phyloP scores from a whole-genome alignment of 2,797 vertebrate species.

The Prunella strophiata region DNA sequence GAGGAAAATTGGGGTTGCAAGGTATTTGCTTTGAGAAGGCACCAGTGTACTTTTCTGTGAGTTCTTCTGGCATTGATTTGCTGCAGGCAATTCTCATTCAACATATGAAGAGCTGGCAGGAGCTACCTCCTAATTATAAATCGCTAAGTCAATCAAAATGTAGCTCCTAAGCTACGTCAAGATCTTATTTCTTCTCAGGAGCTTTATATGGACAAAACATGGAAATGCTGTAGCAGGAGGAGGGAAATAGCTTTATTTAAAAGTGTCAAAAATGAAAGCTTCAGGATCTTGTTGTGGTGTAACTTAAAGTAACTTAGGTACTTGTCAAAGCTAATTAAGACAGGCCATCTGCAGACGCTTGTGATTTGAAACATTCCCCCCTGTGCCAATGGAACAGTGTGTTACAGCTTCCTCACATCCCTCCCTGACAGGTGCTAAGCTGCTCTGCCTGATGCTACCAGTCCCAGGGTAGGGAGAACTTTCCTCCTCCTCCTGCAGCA shows the following conservation, averaged over 20 bases:
- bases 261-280: constrained; percentile 33
- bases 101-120: neutral
- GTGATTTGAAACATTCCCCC: neutral
- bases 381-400: neutral
- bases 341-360: constrained; percentile 25
- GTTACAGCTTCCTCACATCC: neutral
- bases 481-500: neutral
- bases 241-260: constrained; percentile 18
- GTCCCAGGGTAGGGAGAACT: neutral
- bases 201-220: constrained; percentile 25
- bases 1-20: neutral
- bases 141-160: constrained; percentile 49
- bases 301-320: constrained; percentile 55
- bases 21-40: neutral
- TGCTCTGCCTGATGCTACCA: neutral
- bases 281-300: constrained; percentile 28
- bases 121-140: constrained; percentile 50
- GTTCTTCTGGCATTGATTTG: neutral
- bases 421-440: neutral
- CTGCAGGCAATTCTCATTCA: constrained; percentile 25
- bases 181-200: constrained; percentile 17
- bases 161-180: constrained; percentile 9
- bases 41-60: neutral
- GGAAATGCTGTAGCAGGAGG: neutral
- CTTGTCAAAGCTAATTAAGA: constrained; percentile 63